Percentiles rank a stretch among this genome's conserved stretches.
These are phyloP conservation scores for Eurosta solidaginis DNA, from an alignment of 1,140 invertebrate species.

Conservation along the genomic window DNA sequence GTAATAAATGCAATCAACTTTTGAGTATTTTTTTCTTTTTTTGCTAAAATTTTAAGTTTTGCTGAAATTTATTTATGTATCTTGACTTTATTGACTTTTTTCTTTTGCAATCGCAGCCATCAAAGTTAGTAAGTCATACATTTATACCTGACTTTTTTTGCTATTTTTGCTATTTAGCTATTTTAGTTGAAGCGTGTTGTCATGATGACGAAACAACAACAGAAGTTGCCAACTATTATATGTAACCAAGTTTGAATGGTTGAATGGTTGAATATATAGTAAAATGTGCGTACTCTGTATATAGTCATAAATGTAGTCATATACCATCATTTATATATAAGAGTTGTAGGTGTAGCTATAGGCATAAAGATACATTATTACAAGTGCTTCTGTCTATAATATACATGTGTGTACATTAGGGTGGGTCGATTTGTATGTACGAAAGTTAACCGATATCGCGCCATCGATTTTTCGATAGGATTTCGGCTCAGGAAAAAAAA, in stretches of 20 bases:
- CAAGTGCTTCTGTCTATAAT: not conserved
- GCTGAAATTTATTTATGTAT: not conserved
- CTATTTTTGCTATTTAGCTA: not conserved
- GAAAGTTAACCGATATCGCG: too few relatives aligned
- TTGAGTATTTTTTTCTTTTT: too few relatives aligned
- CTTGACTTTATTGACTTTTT: not conserved
- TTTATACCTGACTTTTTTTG: too few relatives aligned
- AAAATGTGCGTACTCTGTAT: too few relatives aligned
- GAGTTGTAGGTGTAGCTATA: slow-evolving; percentile 1
- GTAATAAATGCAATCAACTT: slow-evolving; percentile 16
- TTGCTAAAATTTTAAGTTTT: slow-evolving; percentile 4
- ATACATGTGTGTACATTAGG: not conserved
- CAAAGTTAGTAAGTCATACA: not conserved
- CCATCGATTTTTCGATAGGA: too few relatives aligned
- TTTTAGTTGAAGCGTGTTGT: slow-evolving; percentile 6
- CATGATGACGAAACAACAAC: slow-evolving; percentile 27
- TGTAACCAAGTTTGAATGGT: slow-evolving; percentile 27
- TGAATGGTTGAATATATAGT: not conserved
- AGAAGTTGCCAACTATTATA: slow-evolving; percentile 15
- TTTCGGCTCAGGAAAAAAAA: too few relatives aligned
- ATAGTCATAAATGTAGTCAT: not conserved
- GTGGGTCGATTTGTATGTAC: not conserved
- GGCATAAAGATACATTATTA: slow-evolving; percentile 23
- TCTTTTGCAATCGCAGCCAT: not conserved
- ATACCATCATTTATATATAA: not conserved